Conservation (phyloP, 2,888 invertebrate genomes). For the Hydraecia micacea region DNA sequence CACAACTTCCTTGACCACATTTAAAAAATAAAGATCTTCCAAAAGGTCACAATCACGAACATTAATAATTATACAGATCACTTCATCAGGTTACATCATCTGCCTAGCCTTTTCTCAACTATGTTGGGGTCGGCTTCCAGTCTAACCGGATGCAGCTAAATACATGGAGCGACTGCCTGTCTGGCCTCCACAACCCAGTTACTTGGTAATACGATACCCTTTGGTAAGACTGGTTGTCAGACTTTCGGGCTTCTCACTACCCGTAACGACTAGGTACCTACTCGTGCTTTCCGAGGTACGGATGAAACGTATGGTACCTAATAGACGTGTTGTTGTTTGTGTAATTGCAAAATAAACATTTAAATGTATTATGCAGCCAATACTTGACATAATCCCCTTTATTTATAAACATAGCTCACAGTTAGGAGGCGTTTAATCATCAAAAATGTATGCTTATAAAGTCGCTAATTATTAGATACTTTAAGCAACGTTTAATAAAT, state of each 20-base stretch:
- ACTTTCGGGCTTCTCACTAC: background rate
- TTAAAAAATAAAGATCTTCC: background rate
- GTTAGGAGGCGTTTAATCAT: too few species aligned
- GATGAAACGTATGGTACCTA: too few species aligned
- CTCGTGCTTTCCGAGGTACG: too few species aligned
- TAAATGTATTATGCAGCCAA: too few species aligned
- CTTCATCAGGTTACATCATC: background rate
- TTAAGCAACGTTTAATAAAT: too few species aligned
- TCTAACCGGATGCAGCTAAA: background rate
- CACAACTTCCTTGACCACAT: slow-evolving; percentile 7
- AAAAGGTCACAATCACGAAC: background rate
- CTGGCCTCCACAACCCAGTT: background rate
- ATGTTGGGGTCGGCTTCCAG: background rate
- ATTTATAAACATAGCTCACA: too few species aligned
- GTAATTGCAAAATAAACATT: too few species aligned
- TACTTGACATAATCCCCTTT: too few species aligned
- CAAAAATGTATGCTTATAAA: too few species aligned
- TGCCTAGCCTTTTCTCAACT: background rate
- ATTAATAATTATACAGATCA: background rate
- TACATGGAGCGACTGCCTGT: background rate
- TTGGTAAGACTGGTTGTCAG: background rate
- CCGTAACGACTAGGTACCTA: background rate
- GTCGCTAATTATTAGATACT: too few species aligned
- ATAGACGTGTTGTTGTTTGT: too few species aligned
- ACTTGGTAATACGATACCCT: background rate